phyloP scores from a whole-genome alignment of 2,888 invertebrate species.

The Agrochola circellaris region DNA sequence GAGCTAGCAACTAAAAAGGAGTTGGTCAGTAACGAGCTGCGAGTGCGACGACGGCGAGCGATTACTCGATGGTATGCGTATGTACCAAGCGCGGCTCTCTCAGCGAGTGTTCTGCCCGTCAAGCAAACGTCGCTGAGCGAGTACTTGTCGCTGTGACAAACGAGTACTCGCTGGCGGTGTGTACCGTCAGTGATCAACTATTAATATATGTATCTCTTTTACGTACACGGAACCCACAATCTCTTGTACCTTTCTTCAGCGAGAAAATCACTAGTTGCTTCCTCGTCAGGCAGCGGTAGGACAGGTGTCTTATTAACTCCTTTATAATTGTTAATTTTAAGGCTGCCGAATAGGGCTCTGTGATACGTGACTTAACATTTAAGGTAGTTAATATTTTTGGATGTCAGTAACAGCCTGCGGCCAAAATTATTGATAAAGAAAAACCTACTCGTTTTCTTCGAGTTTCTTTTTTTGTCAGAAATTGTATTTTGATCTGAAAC shows the following conservation, averaged over 20 bases:
- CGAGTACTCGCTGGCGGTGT: neutral
- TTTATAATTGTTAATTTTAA: neutral
- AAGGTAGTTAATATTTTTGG: neutral
- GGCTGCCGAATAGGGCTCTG: neutral
- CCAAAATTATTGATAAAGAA: neutral
- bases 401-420: neutral
- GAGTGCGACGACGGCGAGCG: neutral
- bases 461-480: neutral
- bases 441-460: neutral
- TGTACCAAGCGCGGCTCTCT: neutral
- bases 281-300: too few relatives aligned
- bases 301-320: neutral
- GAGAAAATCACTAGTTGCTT: too few relatives aligned
- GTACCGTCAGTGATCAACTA: neutral
- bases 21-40: neutral
- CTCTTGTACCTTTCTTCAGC: too few relatives aligned
- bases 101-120: neutral
- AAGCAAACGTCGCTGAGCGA: neutral
- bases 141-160: neutral
- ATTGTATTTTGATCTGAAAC: constrained; percentile 1
- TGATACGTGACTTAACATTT: too few relatives aligned
- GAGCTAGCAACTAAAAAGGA: neutral
- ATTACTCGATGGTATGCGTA: neutral
- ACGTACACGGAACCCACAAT: too few relatives aligned
- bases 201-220: too few relatives aligned